Evolutionary conservation across 2,797 vertebrate genomes (phyloP).

Genomic region (Rhinatrema bivittatum): DNA sequence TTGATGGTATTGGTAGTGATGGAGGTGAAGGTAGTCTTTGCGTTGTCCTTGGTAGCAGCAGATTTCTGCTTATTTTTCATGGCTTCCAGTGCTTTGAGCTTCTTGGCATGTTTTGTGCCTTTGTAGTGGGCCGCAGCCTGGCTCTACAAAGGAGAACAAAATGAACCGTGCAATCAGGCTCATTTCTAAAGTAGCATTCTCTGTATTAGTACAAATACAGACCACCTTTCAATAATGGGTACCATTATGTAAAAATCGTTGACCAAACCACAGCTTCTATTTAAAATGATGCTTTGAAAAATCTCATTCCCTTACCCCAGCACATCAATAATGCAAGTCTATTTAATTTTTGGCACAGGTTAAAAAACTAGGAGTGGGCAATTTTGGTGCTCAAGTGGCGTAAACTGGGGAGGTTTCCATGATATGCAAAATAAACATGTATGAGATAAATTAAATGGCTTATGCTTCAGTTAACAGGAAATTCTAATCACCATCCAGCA

Average conservation of each 20-base stretch:
- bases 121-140: slow-evolving; percentile 98
- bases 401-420: too few relatives aligned
- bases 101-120: slow-evolving; percentile 99
- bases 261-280: slow-evolving; percentile 18
- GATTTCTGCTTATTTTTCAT: slow-evolving; percentile 92
- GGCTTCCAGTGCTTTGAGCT: slow-evolving; percentile 91
- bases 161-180: slow-evolving; percentile 74
- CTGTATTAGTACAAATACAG: slow-evolving; percentile 68
- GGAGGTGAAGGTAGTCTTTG: slow-evolving; percentile 75
- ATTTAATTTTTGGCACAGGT: slow-evolving; percentile 8
- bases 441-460: too few relatives aligned
- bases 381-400: too few relatives aligned
- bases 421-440: too few relatives aligned
- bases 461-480: too few relatives aligned
- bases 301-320: slow-evolving; percentile 14
- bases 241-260: slow-evolving; percentile 35
- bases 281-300: slow-evolving; percentile 43
- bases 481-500: too few relatives aligned
- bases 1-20: slow-evolving; percentile 68
- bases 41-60: slow-evolving; percentile 69
- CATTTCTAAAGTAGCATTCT: slow-evolving; percentile 66
- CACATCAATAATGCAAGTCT: slow-evolving; percentile 1
- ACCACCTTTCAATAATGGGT: slow-evolving; percentile 67
- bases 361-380: too few relatives aligned
- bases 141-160: slow-evolving; percentile 85